Evolutionary conservation across 1,140 invertebrate species (phyloP).

Genomic region (Bombus confusus): DNA sequence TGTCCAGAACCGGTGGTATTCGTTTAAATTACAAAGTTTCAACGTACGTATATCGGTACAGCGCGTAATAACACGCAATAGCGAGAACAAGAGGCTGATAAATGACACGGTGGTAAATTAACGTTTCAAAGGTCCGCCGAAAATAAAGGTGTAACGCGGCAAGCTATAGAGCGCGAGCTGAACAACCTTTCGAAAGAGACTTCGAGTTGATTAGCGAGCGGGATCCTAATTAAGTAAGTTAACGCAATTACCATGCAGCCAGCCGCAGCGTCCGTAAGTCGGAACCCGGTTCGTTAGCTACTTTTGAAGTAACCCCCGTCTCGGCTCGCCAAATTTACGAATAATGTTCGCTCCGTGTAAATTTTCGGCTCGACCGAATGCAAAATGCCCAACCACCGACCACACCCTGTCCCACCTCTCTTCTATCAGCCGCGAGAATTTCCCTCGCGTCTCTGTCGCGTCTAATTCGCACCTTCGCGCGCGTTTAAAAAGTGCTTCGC

Average conservation of each 20-base stretch:
- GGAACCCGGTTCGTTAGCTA: slow-evolving; percentile 29
- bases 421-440: background rate
- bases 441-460: background rate
- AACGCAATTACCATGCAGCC: slow-evolving; percentile 32
- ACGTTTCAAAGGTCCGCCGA: slow-evolving; percentile 1
- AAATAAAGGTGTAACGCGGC: slow-evolving; percentile 24
- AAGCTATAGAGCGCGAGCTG: background rate
- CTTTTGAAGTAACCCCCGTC: slow-evolving; percentile 15
- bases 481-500: background rate
- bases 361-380: background rate
- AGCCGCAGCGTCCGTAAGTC: slow-evolving; percentile 31
- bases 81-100: slow-evolving; percentile 22
- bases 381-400: background rate
- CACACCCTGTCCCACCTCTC: background rate
- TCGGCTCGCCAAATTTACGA: slow-evolving; percentile 6
- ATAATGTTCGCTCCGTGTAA: slow-evolving; percentile 9
- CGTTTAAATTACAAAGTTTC: slow-evolving; percentile 41
- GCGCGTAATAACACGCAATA: slow-evolving; percentile 2
- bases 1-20: background rate
- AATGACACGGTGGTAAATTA: slow-evolving; percentile 37
- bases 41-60: background rate
- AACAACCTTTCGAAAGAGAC: slow-evolving; percentile 26
- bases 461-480: background rate
- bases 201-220: slow-evolving; percentile 47
- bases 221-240: slow-evolving; percentile 42